These are phyloP conservation scores for Microtus richardsoni DNA, from an alignment of 2,113 vertebrate species.

Conservation along the genomic window DNA sequence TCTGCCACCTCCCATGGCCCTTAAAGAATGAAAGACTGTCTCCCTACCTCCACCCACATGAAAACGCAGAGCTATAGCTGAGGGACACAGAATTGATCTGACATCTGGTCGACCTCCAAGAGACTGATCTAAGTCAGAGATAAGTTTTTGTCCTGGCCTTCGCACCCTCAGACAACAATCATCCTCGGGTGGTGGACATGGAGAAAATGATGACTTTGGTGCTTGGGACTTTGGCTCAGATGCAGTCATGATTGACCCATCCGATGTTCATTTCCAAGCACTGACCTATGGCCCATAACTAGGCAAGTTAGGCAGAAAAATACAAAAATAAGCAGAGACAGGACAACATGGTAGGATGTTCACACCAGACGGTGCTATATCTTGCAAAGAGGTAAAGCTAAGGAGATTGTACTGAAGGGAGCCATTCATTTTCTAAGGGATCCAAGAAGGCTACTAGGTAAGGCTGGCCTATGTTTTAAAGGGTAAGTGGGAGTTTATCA, in stretches of 20 bases:
- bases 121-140: not conserved
- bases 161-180: not conserved
- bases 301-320: not conserved
- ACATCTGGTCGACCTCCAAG: not conserved
- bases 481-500: not conserved
- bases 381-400: not conserved
- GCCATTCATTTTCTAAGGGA: not conserved
- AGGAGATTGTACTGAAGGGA: not conserved
- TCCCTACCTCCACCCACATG: not conserved
- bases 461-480: not conserved
- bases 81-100: not conserved
- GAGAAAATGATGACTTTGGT: not conserved
- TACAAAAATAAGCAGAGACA: not conserved
- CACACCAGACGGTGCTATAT: fast-evolving
- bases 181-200: not conserved
- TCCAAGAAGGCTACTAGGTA: not conserved
- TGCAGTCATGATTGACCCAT: fast-evolving
- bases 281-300: not conserved
- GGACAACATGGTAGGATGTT: fast-evolving
- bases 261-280: not conserved
- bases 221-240: not conserved
- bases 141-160: not conserved
- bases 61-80: not conserved
- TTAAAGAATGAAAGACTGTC: not conserved
- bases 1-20: not conserved